Conservation (phyloP, 2,113 vertebrate genomes). For the Callopanchax toddi region DNA sequence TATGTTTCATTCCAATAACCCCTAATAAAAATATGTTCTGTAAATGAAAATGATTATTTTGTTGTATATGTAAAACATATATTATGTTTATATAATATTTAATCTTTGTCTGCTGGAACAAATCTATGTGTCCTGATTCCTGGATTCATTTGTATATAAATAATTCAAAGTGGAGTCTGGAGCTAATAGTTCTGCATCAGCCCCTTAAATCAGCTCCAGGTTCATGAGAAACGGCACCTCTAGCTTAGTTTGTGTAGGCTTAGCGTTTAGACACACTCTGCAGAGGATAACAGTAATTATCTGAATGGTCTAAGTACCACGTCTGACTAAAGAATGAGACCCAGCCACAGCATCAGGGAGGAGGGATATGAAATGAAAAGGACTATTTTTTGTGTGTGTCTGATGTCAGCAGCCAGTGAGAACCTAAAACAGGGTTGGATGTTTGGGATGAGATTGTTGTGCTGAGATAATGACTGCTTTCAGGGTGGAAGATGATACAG, state of each 20-base stretch:
- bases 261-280: constrained; percentile 17
- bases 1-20: too few relatives aligned
- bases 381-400: constrained; percentile 44
- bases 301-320: constrained; percentile 37
- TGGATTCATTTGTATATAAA: neutral
- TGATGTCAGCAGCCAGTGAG: constrained; percentile 32
- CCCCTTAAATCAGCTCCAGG: neutral
- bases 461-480: constrained; percentile 47
- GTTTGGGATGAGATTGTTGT: constrained; percentile 37
- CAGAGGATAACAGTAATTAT: constrained; percentile 53
- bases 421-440: constrained; percentile 47
- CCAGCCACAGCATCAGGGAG: constrained; percentile 26
- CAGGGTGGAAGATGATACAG: constrained; percentile 36
- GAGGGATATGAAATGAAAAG: constrained; percentile 41
- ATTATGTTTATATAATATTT: too few relatives aligned
- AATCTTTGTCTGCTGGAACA: too few relatives aligned
- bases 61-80: too few relatives aligned
- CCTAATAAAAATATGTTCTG: too few relatives aligned
- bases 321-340: constrained; percentile 35
- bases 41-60: too few relatives aligned
- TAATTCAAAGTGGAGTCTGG: neutral
- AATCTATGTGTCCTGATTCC: too few relatives aligned
- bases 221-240: neutral
- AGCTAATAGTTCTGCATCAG: neutral
- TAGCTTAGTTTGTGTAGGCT: neutral